Percentiles rank a stretch among this genome's conserved stretches.
phyloP scores from a whole-genome alignment of 2,888 invertebrate genomes.

The Alloscopus bannaensis region DNA sequence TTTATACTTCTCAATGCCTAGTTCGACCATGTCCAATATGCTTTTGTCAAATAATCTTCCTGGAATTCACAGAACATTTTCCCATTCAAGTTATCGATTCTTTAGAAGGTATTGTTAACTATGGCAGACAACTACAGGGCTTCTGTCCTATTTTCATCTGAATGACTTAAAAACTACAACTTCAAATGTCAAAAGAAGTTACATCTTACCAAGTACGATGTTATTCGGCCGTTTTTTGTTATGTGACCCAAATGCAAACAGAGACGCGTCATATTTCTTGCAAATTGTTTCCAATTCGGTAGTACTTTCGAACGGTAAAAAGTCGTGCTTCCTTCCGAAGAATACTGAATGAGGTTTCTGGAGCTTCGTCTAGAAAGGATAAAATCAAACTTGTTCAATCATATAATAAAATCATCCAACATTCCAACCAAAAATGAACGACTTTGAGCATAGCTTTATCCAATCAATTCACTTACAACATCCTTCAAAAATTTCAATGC shows the following conservation, averaged over 20 bases:
- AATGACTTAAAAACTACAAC: conserved; percentile 39
- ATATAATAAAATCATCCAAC: neutral
- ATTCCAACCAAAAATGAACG: neutral
- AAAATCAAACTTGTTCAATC: conserved; percentile 19
- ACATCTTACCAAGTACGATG: conserved; percentile 85
- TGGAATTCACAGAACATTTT: conserved; percentile 72
- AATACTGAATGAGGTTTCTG: conserved; percentile 90
- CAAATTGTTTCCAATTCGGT: conserved; percentile 84
- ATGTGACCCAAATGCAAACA: conserved; percentile 94
- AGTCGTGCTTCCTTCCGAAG: conserved; percentile 88
- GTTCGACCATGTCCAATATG: conserved; percentile 96
- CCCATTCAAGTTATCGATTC: neutral
- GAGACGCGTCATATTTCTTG: conserved; percentile 89
- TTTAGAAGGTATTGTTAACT: too few species aligned
- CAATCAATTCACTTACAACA: conserved; percentile 78
- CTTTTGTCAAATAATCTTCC: conserved; percentile 91
- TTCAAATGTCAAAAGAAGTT: conserved; percentile 6
- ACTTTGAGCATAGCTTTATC: neutral
- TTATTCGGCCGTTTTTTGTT: conserved; percentile 97
- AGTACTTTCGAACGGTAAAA: conserved; percentile 94
- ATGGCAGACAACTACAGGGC: too few species aligned
- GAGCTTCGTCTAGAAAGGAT: conserved; percentile 80
- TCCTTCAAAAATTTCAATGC: conserved; percentile 88
- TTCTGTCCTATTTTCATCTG: too few species aligned
- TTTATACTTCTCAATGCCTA: conserved; percentile 90